phyloP scores from a whole-genome alignment of 2,797 vertebrate genomes.

The Hafferia zeledoni region DNA sequence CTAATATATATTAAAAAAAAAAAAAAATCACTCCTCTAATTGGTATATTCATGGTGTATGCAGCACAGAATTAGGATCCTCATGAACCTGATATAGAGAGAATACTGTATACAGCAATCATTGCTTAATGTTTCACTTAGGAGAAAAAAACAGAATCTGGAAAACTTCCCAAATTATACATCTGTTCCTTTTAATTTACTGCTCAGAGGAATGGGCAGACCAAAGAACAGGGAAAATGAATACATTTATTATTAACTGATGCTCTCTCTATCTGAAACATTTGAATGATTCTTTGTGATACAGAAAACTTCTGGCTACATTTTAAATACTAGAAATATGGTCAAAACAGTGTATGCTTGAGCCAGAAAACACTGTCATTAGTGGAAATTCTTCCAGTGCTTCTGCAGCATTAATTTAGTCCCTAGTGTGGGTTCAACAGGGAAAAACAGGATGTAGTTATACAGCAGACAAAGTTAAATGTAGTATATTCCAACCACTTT shows the following conservation, averaged over 20 bases:
- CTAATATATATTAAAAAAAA: background rate
- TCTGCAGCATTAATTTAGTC: background rate
- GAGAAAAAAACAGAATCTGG: background rate
- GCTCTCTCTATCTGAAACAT: background rate
- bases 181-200: slow-evolving; percentile 40
- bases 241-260: background rate
- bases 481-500: fast-evolving
- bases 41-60: background rate
- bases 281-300: background rate
- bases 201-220: background rate
- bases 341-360: background rate
- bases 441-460: background rate
- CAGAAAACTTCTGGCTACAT: background rate
- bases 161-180: slow-evolving; percentile 17
- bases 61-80: background rate
- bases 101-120: background rate
- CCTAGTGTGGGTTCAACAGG: background rate
- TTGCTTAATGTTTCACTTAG: slow-evolving; percentile 5
- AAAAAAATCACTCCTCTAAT: background rate
- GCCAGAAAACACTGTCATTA: background rate
- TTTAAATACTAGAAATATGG: background rate
- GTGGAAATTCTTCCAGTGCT: background rate
- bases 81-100: background rate
- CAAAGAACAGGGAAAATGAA: background rate
- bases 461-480: background rate